Percentiles rank a stretch among this genome's conserved stretches.
Conservation (phyloP, 1,140 invertebrate genomes). For the Campodea augens region DNA sequence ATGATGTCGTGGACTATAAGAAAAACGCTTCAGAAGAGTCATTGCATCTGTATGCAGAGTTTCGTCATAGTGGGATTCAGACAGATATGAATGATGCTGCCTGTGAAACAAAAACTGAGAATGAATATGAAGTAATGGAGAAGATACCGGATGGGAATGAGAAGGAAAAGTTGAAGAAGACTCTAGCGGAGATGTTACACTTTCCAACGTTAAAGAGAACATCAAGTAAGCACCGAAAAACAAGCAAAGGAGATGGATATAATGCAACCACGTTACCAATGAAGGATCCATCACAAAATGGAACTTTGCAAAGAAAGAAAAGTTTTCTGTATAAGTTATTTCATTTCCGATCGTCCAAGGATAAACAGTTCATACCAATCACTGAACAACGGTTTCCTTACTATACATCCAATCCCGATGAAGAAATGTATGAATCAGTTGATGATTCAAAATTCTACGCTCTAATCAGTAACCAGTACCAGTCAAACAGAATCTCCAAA, state of each 20-base stretch:
- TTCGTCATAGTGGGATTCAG: not conserved
- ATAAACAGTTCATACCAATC: not conserved
- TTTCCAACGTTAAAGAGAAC: not conserved
- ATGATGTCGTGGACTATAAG: no score
- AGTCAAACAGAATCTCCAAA: not conserved
- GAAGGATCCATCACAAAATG: not conserved
- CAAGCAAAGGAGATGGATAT: not conserved
- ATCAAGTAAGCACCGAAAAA: not conserved
- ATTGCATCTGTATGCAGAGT: not conserved
- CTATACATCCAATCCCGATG: not conserved
- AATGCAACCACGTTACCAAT: not conserved
- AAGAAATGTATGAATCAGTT: not conserved
- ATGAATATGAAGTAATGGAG: not conserved
- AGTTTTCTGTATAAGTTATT: not conserved
- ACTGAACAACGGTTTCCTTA: not conserved
- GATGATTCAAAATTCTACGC: not conserved
- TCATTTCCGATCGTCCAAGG: not conserved
- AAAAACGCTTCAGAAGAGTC: not conserved
- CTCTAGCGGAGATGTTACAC: not conserved
- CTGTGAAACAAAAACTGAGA: not conserved
- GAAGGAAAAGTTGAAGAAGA: not conserved
- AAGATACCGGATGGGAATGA: not conserved
- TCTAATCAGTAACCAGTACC: not conserved
- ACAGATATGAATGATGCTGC: not conserved
- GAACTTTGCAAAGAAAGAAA: not conserved